Base-by-base conservation (phyloP, 2,113 vertebrate species). In the Hippocampus guttulatus region DNA sequence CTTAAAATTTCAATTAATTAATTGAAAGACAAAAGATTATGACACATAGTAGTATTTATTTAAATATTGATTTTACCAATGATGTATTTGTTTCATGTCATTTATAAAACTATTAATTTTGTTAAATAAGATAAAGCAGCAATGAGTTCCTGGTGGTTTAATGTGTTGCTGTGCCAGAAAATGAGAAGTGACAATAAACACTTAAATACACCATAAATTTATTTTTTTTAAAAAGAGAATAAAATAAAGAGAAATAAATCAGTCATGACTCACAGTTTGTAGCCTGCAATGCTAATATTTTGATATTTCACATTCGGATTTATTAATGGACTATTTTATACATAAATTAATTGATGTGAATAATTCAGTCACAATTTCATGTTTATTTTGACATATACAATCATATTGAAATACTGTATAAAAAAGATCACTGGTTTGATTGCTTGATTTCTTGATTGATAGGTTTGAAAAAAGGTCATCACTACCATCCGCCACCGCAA, bases 391-490 rank as follows among this genome's bases (percentile, higher is more conserved):
- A 33, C 52, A 5, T 10, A 10, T 45, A 45, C 43, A 27, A 8
- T 25, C 11, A 25, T 33, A 33, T 33, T 33, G 3, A 33, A 33
- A 33, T 33, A 0, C 3, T 33, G 30, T 3, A 58, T 12, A 58
- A 23, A 27, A 58, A 58, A 58, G 11, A 30, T 61, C 57, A 61
- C 14, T 3, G 8, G 30, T 38, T 33, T 69, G 21, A 63, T 8
- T 0, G n/a, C 23, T 18, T 18, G 2, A 68, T 8, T 0, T 14
- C 30, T 33, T 64, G 1, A 21, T n/a, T 25, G 21, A 3, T 88
- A 92, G 91, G 82, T 86, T 87, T 78, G 82, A 86, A 58, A 86
- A 88, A 72, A 81, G 88, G 52, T 75, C 85, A 71, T 57, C 49
- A 77, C 68, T 84, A 20, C 25, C 49, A 49, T 69, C 66, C 72